A percentile compares a stretch with the other conserved stretches of the same genome.
These are phyloP conservation scores for Orchestia grillus DNA, from an alignment of 1,140 invertebrate species.

Conservation along the genomic window DNA sequence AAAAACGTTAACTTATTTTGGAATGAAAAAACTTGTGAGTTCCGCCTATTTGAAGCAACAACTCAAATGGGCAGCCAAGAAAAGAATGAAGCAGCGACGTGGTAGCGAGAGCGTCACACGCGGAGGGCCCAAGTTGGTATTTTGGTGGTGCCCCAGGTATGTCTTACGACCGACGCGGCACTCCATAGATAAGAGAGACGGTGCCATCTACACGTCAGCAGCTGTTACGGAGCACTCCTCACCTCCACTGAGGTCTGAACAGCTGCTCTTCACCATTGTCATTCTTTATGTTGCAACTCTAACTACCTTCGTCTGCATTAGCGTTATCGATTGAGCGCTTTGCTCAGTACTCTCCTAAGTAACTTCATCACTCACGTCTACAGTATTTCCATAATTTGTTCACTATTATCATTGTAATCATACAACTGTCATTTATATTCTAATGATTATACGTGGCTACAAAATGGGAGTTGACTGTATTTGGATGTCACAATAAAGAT, in stretches of 20 bases:
- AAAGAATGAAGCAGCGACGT: neutral
- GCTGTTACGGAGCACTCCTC: neutral
- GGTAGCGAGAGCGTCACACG: neutral
- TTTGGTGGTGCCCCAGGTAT: neutral
- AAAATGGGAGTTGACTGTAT: too few relatives aligned
- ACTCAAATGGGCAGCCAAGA: neutral
- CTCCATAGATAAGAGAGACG: constrained; percentile 23
- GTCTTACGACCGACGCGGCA: neutral
- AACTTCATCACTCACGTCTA: neutral
- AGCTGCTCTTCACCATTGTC: neutral
- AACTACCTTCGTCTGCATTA: neutral
- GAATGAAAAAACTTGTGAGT: neutral
- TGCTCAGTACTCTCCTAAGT: neutral
- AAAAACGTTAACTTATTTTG: neutral
- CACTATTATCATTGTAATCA: neutral
- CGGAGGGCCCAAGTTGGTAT: neutral
- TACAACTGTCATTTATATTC: too few relatives aligned
- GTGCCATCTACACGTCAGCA: constrained; percentile 3
- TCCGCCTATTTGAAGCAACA: neutral
- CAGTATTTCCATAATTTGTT: neutral
- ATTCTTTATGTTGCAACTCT: neutral
- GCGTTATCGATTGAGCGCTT: neutral
- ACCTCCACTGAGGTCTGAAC: neutral
- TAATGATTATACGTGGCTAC: too few relatives aligned
- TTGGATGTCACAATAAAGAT: too few relatives aligned